Conservation (phyloP, 53 echinoderm and acorn worm genomes). For the Stichopus horrens region DNA sequence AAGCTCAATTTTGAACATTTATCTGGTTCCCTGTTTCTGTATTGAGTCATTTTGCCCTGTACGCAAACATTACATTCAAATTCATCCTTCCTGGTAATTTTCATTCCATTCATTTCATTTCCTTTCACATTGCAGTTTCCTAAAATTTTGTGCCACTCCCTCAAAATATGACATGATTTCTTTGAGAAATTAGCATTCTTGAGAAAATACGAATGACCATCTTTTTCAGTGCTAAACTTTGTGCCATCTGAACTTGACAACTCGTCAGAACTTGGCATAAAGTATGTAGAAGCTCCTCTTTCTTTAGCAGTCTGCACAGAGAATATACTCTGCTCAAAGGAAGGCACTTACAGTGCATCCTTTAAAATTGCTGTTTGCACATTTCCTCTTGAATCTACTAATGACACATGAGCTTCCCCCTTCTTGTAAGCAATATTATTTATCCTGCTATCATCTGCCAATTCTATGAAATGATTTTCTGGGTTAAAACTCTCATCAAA, state of each 20-base stretch:
- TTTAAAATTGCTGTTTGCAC: not conserved
- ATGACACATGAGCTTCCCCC: constrained; percentile 23
- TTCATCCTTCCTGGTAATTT: constrained; percentile 9
- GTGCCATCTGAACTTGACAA: not conserved
- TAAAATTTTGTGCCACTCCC: constrained; percentile 47
- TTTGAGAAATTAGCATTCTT: not conserved
- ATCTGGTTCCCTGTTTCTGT: constrained; percentile 44
- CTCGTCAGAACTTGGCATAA: not conserved
- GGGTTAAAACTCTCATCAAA: constrained; percentile 44
- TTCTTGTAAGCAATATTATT: constrained; percentile 34
- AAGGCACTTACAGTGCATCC: constrained; percentile 31
- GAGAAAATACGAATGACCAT: constrained; percentile 30
- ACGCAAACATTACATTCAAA: not conserved
- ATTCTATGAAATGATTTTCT: constrained; percentile 41
- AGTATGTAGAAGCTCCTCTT: constrained; percentile 25
- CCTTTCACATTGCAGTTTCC: constrained; percentile 50
- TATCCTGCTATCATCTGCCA: constrained; percentile 31
- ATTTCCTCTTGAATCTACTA: constrained; percentile 21
- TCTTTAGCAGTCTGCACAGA: constrained; percentile 45
- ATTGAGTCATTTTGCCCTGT: not conserved
- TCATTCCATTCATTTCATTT: constrained; percentile 55
- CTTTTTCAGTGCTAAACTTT: constrained; percentile 36
- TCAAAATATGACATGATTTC: not conserved
- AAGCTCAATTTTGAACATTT: constrained; percentile 29
- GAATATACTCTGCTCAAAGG: constrained; percentile 42